Base-by-base conservation (phyloP, 2,888 invertebrate genomes). In the Notocelia uddmanniana region DNA sequence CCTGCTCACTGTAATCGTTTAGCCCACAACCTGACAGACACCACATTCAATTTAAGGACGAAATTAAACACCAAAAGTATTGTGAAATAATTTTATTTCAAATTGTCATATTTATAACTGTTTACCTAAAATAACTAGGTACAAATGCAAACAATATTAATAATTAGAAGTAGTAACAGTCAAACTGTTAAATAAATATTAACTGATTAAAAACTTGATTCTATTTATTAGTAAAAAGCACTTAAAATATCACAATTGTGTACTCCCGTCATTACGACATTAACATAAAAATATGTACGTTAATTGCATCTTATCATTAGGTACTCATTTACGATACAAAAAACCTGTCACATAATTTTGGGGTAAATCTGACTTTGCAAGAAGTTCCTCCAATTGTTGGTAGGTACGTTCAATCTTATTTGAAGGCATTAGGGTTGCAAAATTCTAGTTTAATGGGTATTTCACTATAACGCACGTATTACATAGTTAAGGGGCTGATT, bases 241-340 rank as follows among this genome's bases (percentile, higher is more conserved):
- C 83, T 82, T 84, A 83, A 68, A 79, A 80, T 90, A 92, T 91
- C 91, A 92, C 91, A 91, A 85, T 85, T 81, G 78, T 85, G 84
- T 83, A 85, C 83, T 84, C 45, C 48, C 60, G 55, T 71, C 23
- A 48, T 69, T 66, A 62, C 41, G 45, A 66, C 66, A 58, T 62
- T 67, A 45, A 69, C 48, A 50, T 67, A 41, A 55, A 59, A 59
- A 73, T 37, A 54, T 59, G 60, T 52, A 58, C 37, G 41, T 55
- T 66, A 59, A 41, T 15, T 48, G 37, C 37, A 37, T 57, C 69
- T 60, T 60, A 60, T 18, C 10, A 54, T 15, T 55, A 31, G 3
- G 31, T 31, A 41, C 21, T 21, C 60, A 23, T 48, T 45, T 41
- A 41, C 15, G 37, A 54, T 48, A 69, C 18, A 58, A 34, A 50